Conservation (phyloP, 2,113 vertebrate genomes). For the Nannospalax galili region DNA sequence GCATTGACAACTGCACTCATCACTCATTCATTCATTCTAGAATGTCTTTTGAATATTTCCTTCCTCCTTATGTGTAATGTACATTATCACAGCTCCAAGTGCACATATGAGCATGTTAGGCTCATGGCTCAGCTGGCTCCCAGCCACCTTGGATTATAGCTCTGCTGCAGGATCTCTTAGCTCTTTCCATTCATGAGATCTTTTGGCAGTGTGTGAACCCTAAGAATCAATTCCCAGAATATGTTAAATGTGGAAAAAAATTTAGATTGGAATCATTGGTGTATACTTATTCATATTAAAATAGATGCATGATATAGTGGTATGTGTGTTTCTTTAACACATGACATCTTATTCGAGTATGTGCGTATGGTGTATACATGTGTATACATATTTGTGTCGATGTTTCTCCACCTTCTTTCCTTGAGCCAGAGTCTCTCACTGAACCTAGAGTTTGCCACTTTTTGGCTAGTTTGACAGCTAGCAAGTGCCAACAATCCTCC, state of each 20-base stretch:
- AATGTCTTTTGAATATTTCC: background rate
- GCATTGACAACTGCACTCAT: background rate
- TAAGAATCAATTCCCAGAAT: background rate
- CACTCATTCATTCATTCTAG: background rate
- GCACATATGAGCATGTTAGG: background rate
- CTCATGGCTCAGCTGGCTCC: background rate
- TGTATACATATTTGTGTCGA: background rate
- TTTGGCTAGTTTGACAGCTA: background rate
- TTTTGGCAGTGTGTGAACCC: background rate
- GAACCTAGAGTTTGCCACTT: background rate
- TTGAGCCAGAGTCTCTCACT: background rate
- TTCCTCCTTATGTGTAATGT: background rate
- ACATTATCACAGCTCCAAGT: accelerated
- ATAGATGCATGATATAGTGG: background rate
- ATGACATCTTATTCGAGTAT: background rate
- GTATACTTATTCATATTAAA: background rate
- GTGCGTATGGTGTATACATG: no score
- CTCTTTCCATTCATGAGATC: background rate
- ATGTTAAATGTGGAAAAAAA: background rate
- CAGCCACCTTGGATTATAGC: background rate
- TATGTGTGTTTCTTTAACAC: background rate
- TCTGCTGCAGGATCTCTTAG: background rate
- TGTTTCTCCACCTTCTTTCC: background rate
- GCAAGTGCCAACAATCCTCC: background rate
- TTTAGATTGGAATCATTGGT: background rate